phyloP scores from a whole-genome alignment of 2,888 invertebrate species.

The Timema cristinae region DNA sequence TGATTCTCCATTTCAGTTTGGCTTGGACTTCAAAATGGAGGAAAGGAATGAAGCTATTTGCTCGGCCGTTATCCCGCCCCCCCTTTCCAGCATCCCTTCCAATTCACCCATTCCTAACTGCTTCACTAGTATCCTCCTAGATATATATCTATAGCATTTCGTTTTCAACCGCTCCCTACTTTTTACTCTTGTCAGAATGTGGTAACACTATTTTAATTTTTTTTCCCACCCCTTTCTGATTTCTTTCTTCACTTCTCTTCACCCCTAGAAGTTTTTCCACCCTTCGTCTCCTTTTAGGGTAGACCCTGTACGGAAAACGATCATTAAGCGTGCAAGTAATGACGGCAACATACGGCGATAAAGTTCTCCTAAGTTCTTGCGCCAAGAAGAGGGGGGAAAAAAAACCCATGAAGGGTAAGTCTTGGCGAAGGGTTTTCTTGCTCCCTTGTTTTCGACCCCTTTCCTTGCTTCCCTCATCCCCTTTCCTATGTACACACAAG shows the following conservation, averaged over 20 bases:
- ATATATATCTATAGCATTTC: not conserved
- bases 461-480: not conserved
- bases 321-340: conserved; percentile 29
- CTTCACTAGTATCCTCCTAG: not conserved
- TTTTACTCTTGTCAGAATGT: conserved; percentile 19
- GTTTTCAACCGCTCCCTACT: not conserved
- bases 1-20: conserved; percentile 24
- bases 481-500: no score
- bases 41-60: conserved; percentile 15
- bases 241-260: conserved; percentile 11
- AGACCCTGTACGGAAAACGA: conserved; percentile 10
- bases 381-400: not conserved
- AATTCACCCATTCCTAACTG: not conserved
- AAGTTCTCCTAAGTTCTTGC: conserved; percentile 21
- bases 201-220: conserved; percentile 26
- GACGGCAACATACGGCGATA: conserved; percentile 30
- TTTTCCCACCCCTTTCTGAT: conserved; percentile 6
- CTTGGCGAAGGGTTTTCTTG: conserved; percentile 5
- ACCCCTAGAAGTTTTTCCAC: not conserved
- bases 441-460: not conserved
- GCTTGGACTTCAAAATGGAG: conserved; percentile 17
- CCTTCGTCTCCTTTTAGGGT: not conserved
- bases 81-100: not conserved
- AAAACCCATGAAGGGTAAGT: no score
- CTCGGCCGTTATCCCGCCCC: conserved; percentile 9